These are phyloP conservation scores for Mormyrops attenuatus DNA, from an alignment of 2,797 vertebrate species.

Conservation along the genomic window DNA sequence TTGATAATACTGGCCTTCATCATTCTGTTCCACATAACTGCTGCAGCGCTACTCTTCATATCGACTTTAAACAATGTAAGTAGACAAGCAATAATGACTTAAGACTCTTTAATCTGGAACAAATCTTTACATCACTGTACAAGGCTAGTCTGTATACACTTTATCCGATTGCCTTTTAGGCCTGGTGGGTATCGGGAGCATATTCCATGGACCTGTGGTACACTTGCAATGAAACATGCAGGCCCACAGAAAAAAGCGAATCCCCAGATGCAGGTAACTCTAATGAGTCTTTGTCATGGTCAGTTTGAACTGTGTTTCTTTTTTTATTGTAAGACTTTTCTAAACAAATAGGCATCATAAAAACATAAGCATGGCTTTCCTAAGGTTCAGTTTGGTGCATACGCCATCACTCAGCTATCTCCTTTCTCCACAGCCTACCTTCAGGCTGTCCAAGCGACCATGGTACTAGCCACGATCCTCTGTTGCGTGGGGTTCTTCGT, in stretches of 20 bases:
- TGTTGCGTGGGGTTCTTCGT: conserved; percentile 83
- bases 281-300: background rate
- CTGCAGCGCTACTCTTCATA: conserved; percentile 77
- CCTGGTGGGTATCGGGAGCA: conserved; percentile 78
- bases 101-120: background rate
- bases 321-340: background rate
- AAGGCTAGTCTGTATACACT: background rate
- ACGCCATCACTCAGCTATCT: background rate
- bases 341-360: background rate
- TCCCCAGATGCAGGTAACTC: conserved; percentile 42
- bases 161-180: conserved; percentile 54
- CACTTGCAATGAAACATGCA: conserved; percentile 58
- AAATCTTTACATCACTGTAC: background rate
- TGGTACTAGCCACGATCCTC: conserved; percentile 85
- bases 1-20: conserved; percentile 88
- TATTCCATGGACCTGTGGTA: conserved; percentile 81
- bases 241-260: conserved; percentile 48
- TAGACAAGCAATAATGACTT: conserved; percentile 23
- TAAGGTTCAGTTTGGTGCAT: background rate
- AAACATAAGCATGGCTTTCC: background rate
- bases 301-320: background rate
- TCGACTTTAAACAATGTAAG: conserved; percentile 90
- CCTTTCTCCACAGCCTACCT: conserved; percentile 66
- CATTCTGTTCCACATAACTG: conserved; percentile 83
- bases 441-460: conserved; percentile 81